Evolutionary conservation across 2,113 vertebrate genomes (phyloP).

Genomic region (Dipodomys ordii): DNA sequence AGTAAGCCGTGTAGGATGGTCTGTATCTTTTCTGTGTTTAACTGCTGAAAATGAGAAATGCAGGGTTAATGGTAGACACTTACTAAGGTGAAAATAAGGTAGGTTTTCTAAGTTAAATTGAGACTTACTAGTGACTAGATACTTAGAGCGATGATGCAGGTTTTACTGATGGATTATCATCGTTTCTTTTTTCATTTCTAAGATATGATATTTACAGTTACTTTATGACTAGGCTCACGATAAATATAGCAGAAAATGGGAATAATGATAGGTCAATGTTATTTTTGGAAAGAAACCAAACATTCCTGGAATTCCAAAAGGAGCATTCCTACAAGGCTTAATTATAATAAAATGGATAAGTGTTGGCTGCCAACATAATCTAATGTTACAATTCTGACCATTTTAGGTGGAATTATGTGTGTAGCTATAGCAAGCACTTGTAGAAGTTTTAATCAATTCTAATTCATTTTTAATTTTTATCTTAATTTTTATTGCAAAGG

Average conservation of each 20-base stretch:
- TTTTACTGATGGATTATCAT: neutral
- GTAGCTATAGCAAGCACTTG: constrained; percentile 24
- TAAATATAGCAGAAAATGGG: constrained; percentile 46
- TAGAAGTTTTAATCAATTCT: constrained; percentile 35
- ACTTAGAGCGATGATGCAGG: neutral
- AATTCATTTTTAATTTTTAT: neutral
- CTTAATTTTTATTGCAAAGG: too few species aligned
- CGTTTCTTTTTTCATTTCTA: constrained; percentile 36
- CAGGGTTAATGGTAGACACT: neutral
- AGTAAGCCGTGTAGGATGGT: neutral
- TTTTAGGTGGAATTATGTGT: neutral
- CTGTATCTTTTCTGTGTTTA: neutral
- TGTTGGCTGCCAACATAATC: neutral
- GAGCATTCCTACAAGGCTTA: constrained; percentile 69
- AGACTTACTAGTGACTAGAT: constrained; percentile 53
- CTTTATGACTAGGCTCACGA: constrained; percentile 43
- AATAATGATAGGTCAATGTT: constrained; percentile 64
- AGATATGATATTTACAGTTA: neutral
- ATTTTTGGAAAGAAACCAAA: constrained; percentile 68
- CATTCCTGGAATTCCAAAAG: constrained; percentile 71
- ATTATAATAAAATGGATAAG: constrained; percentile 74
- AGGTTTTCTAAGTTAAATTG: constrained; percentile 27
- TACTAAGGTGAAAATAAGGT: constrained; percentile 39
- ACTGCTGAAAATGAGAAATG: constrained; percentile 60
- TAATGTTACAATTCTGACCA: neutral